Evolutionary conservation across 2,888 invertebrate species (phyloP).

Genomic region (Xylota segnis): DNA sequence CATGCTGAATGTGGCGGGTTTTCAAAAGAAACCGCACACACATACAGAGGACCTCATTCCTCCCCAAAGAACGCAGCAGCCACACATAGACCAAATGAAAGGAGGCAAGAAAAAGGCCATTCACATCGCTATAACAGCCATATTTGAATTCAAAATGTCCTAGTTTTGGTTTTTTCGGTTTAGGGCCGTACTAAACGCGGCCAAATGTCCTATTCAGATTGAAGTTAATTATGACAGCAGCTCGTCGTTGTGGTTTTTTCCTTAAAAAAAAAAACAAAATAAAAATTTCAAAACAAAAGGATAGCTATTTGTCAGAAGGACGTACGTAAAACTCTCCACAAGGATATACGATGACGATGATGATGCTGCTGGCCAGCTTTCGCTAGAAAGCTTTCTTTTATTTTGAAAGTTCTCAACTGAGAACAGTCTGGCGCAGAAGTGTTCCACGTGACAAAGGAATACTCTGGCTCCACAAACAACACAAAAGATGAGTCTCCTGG

Average conservation of each 20-base stretch:
- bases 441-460: slow-evolving; percentile 50
- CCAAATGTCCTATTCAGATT: slow-evolving; percentile 62
- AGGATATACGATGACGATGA: not conserved
- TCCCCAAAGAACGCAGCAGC: slow-evolving; percentile 9
- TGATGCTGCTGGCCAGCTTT: not conserved
- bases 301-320: slow-evolving; percentile 4
- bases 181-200: slow-evolving; percentile 48
- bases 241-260: slow-evolving; percentile 20
- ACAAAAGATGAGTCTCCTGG: slow-evolving; percentile 40
- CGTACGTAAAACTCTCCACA: slow-evolving; percentile 31
- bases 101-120: slow-evolving; percentile 42
- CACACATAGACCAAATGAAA: slow-evolving; percentile 17
- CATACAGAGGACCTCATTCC: slow-evolving; percentile 12
- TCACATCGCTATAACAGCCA: slow-evolving; percentile 27
- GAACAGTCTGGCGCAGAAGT: slow-evolving; percentile 72
- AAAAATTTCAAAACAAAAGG: slow-evolving; percentile 43
- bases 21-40: slow-evolving; percentile 44
- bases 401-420: slow-evolving; percentile 16
- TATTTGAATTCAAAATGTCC: slow-evolving; percentile 68
- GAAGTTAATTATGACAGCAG: slow-evolving; percentile 70
- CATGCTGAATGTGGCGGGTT: slow-evolving; percentile 54
- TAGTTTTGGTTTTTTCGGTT: slow-evolving; percentile 46
- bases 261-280: slow-evolving; percentile 17
- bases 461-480: slow-evolving; percentile 13
- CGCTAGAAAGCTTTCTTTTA: slow-evolving; percentile 31